These are phyloP conservation scores for Paradoxurus hermaphroditus DNA, from an alignment of 2,113 vertebrate species.

Conservation along the genomic window DNA sequence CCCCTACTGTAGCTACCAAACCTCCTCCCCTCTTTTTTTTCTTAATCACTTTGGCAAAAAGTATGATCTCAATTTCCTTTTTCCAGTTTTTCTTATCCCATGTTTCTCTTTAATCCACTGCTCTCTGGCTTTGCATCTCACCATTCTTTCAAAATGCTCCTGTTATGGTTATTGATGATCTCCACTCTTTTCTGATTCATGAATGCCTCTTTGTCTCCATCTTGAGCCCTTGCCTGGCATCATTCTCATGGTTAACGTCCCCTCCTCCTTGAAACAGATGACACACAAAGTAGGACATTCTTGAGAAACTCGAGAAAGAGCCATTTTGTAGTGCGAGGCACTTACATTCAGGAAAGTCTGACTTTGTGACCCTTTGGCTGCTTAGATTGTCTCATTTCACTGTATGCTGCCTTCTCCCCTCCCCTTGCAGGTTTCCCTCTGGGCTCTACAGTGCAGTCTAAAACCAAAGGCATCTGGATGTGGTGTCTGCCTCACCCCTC, in stretches of 20 bases:
- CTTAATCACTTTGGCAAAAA: neutral
- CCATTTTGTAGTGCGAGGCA: neutral
- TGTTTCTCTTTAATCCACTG: neutral
- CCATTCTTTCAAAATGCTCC: neutral
- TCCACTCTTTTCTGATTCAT: neutral
- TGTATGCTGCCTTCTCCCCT: neutral
- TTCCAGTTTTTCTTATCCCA: neutral
- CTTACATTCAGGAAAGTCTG: neutral
- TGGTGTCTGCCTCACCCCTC: constrained; percentile 71
- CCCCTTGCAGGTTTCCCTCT: constrained; percentile 70
- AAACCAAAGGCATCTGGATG: constrained; percentile 81
- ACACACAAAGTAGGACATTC: neutral
- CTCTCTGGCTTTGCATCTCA: neutral
- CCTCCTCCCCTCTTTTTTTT: neutral
- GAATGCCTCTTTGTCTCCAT: neutral
- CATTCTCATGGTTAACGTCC: neutral
- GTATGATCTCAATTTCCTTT: neutral
- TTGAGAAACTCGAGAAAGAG: neutral
- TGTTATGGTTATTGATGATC: neutral
- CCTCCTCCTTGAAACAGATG: neutral
- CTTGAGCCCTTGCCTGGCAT: neutral
- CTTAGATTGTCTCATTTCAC: neutral
- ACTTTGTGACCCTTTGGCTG: neutral
- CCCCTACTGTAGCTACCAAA: neutral
- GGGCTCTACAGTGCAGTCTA: constrained; percentile 70